A percentile compares a stretch with the other conserved stretches of the same genome.
These are phyloP conservation scores for Parapsyche elsis DNA, from an alignment of 1,140 invertebrate species.

Conservation along the genomic window DNA sequence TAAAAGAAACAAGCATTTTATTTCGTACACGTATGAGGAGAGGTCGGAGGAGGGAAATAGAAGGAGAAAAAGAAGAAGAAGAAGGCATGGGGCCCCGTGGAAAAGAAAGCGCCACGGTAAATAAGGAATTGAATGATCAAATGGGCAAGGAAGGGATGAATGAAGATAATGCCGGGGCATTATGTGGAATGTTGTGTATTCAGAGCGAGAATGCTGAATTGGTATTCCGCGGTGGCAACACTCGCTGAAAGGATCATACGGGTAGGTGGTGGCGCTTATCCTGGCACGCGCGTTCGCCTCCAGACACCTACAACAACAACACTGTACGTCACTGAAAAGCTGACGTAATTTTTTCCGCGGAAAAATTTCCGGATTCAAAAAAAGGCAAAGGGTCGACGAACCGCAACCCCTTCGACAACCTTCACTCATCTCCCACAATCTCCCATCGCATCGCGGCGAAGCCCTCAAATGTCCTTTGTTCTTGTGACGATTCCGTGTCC, in stretches of 20 bases:
- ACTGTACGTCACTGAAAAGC: neutral
- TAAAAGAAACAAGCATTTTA: conserved; percentile 54
- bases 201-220: conserved; percentile 49
- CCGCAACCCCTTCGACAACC: neutral
- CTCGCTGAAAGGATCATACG: conserved; percentile 49
- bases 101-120: conserved; percentile 46
- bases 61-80: neutral
- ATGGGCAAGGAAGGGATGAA: conserved; percentile 53
- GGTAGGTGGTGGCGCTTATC: conserved; percentile 42
- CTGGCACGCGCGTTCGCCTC: neutral
- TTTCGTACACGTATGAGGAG: conserved; percentile 54
- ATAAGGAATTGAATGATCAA: conserved; percentile 55
- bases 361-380: neutral
- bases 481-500: no score
- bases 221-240: conserved; percentile 52
- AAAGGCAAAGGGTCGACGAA: neutral
- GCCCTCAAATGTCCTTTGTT: no score
- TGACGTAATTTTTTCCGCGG: neutral
- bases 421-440: neutral
- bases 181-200: conserved; percentile 54
- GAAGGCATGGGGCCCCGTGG: conserved; percentile 3
- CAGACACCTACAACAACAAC: conserved; percentile 19
- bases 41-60: neutral
- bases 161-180: conserved; percentile 53
- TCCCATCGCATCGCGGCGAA: no score